A percentile compares a stretch with the other conserved stretches of the same genome.
Conservation (phyloP, 2,888 invertebrate genomes). For the Polyommatus iphigenia region DNA sequence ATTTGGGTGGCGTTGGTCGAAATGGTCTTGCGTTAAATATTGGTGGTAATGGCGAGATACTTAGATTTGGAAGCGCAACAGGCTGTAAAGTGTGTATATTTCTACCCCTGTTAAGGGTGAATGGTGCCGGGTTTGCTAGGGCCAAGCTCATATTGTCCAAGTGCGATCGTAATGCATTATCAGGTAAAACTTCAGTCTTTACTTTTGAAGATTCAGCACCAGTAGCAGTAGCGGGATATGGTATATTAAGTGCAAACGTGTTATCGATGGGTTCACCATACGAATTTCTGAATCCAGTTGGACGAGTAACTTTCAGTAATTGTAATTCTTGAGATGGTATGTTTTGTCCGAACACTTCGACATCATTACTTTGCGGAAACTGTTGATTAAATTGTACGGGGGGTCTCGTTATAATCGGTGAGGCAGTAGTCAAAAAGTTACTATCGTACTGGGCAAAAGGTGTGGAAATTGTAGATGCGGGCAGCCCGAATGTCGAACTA, state of each 20-base stretch:
- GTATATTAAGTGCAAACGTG: slow-evolving; percentile 57
- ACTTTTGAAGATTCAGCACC: slow-evolving; percentile 70
- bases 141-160: slow-evolving; percentile 61
- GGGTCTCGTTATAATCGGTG: slow-evolving; percentile 52
- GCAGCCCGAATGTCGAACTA: slow-evolving; percentile 43
- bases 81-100: slow-evolving; percentile 77
- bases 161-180: slow-evolving; percentile 47
- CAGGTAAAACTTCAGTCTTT: slow-evolving; percentile 64
- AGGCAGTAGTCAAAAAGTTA: slow-evolving; percentile 48
- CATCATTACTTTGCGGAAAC: slow-evolving; percentile 52
- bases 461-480: slow-evolving; percentile 47
- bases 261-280: slow-evolving; percentile 69
- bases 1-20: slow-evolving; percentile 54
- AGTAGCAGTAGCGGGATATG: slow-evolving; percentile 63
- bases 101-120: slow-evolving; percentile 67
- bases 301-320: slow-evolving; percentile 62
- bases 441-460: slow-evolving; percentile 50
- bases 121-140: slow-evolving; percentile 69
- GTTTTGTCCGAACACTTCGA: slow-evolving; percentile 52
- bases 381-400: slow-evolving; percentile 55
- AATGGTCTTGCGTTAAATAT: slow-evolving; percentile 83
- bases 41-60: slow-evolving; percentile 81
- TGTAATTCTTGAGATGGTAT: slow-evolving; percentile 54
- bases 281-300: slow-evolving; percentile 67
- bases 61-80: slow-evolving; percentile 83